A percentile compares a stretch with the other conserved stretches of the same genome.
These are phyloP conservation scores for Tangara arthus DNA, from an alignment of 2,797 vertebrate genomes.

Conservation along the genomic window DNA sequence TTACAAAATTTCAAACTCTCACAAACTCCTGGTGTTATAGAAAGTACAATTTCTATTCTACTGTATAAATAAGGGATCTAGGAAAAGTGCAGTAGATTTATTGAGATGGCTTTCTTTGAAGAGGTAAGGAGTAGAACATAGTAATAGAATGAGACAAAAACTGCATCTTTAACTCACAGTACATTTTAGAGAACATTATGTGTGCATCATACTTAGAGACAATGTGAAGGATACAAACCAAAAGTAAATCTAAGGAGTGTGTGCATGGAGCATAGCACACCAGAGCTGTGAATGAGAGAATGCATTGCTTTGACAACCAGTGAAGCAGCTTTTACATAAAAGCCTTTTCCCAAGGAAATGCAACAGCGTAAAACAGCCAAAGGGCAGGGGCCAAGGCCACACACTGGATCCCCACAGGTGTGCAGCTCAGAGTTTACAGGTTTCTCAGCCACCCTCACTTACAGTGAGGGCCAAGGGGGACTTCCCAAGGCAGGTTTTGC, in stretches of 20 bases:
- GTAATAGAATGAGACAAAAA: not conserved
- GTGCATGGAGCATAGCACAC: not conserved
- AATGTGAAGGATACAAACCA: not conserved
- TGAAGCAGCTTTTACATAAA: not conserved
- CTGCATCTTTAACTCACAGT: not conserved
- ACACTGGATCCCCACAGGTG: not conserved
- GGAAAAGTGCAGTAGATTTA: not conserved
- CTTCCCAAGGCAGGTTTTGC: not conserved
- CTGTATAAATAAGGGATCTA: not conserved
- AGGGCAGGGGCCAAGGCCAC: not conserved
- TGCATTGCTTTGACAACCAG: not conserved
- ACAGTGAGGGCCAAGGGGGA: not conserved
- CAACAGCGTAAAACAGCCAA: not conserved
- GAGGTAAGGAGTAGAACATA: not conserved
- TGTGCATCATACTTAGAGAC: not conserved
- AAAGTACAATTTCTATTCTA: not conserved
- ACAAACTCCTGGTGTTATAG: not conserved
- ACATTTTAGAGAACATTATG: not conserved
- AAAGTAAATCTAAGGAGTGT: not conserved
- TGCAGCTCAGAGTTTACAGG: not conserved
- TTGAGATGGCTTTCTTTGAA: not conserved
- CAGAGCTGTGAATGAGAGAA: fast-evolving
- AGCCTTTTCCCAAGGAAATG: not conserved
- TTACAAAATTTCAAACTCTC: not conserved
- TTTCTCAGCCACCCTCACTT: not conserved